A percentile compares a stretch with the other conserved stretches of the same genome.
phyloP scores from a whole-genome alignment of 2,888 invertebrate species.

The Clostera curtula region DNA sequence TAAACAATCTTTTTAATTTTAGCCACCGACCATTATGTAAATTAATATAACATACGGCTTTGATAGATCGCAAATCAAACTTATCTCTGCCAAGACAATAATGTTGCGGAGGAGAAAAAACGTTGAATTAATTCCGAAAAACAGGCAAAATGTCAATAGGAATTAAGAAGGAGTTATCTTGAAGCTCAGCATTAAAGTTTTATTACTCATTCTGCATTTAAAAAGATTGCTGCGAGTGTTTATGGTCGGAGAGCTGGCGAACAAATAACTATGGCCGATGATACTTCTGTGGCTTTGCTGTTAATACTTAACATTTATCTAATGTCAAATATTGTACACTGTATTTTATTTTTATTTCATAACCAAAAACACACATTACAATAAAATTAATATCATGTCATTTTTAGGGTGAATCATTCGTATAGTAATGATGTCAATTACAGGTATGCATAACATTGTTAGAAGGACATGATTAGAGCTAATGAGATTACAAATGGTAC shows the following conservation, averaged over 20 bases:
- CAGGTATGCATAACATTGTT: too few species aligned
- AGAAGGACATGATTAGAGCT: too few species aligned
- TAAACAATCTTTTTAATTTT: background rate
- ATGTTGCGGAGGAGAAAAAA: constrained; percentile 16
- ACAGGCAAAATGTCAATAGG: constrained; percentile 40
- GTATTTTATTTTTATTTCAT: too few species aligned
- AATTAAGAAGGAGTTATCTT: constrained; percentile 37
- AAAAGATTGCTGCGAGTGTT: constrained; percentile 38
- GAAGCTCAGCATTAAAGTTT: constrained; percentile 47
- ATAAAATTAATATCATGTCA: too few species aligned
- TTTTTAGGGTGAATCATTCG: too few species aligned
- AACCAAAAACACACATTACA: too few species aligned
- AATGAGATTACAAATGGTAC: too few species aligned
- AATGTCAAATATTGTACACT: too few species aligned
- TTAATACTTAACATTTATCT: too few species aligned
- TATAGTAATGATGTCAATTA: too few species aligned
- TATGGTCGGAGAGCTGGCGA: constrained; percentile 25
- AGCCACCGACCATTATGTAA: constrained; percentile 1
- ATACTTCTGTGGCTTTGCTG: too few species aligned
- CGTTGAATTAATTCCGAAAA: constrained; percentile 23
- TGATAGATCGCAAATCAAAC: constrained; percentile 30
- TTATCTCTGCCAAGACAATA: constrained; percentile 19
- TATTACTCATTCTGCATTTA: constrained; percentile 36
- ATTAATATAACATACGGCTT: constrained; percentile 17
- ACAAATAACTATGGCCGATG: too few species aligned